These are phyloP conservation scores for Okapia johnstoni DNA, from an alignment of 2,113 vertebrate species.

Conservation along the genomic window DNA sequence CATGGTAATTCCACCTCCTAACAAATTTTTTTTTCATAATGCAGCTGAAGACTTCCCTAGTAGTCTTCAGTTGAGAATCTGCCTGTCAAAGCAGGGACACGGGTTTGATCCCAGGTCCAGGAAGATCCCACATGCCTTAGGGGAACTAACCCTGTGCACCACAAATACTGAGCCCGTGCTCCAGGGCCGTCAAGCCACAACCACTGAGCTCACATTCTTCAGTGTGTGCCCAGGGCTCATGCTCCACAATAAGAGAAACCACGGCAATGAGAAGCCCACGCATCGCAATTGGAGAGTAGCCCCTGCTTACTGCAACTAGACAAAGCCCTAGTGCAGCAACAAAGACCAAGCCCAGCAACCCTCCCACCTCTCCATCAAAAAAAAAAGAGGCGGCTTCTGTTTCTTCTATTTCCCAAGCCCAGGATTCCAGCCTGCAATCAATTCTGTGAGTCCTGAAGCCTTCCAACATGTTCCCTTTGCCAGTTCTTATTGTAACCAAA, in stretches of 20 bases:
- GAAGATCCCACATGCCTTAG: neutral
- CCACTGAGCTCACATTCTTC: neutral
- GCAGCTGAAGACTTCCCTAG: neutral
- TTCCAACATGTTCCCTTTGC: neutral
- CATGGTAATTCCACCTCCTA: neutral
- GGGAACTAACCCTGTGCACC: neutral
- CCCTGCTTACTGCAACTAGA: neutral
- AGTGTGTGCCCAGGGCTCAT: neutral
- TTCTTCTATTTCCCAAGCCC: neutral
- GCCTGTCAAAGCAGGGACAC: neutral
- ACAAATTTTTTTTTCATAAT: neutral
- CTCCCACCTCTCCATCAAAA: neutral
- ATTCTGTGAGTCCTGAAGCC: neutral
- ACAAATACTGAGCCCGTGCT: neutral
- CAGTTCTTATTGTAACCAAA: neutral
- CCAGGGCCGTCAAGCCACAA: neutral
- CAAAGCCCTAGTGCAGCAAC: neutral
- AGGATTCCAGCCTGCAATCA: neutral
- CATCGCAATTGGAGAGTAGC: rapidly evolving
- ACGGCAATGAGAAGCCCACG: neutral
- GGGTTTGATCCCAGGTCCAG: neutral
- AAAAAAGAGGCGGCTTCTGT: neutral
- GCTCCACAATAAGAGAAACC: neutral
- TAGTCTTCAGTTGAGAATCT: neutral
- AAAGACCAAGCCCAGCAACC: neutral